Conservation (phyloP, 2,113 vertebrate species). For the Aphelocoma coerulescens region DNA sequence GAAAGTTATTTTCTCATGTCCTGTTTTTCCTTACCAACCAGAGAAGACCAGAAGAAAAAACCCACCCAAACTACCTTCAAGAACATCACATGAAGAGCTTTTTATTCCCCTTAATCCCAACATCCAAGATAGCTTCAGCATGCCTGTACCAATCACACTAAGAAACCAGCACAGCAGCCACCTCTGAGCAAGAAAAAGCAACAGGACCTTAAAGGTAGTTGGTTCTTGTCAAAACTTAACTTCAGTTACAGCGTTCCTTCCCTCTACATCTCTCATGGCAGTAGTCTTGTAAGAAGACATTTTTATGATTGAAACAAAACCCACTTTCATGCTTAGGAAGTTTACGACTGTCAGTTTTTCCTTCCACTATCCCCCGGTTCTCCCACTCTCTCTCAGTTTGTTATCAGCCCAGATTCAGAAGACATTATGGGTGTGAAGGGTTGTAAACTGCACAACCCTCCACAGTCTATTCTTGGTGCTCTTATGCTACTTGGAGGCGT, state of each 20-base stretch:
- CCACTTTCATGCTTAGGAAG: background rate
- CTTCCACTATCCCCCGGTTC: background rate
- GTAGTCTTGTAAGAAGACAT: background rate
- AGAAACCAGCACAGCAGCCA: background rate
- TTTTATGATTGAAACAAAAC: background rate
- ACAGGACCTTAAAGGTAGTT: fast-evolving
- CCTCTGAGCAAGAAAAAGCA: background rate
- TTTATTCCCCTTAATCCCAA: background rate
- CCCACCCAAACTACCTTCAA: background rate
- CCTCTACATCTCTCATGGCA: background rate
- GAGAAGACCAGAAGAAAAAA: background rate
- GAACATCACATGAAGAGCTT: background rate
- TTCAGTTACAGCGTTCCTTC: background rate
- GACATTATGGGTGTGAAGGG: background rate
- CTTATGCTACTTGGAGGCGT: background rate
- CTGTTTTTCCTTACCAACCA: background rate
- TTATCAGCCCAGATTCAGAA: background rate
- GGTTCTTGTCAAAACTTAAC: background rate
- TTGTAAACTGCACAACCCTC: background rate
- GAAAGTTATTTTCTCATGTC: background rate
- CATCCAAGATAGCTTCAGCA: background rate
- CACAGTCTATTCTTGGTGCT: background rate
- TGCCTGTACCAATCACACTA: background rate
- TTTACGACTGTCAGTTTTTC: background rate
- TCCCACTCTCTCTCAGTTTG: background rate